Conservation (phyloP, 2,888 invertebrate genomes). For the Thecophora atra region DNA sequence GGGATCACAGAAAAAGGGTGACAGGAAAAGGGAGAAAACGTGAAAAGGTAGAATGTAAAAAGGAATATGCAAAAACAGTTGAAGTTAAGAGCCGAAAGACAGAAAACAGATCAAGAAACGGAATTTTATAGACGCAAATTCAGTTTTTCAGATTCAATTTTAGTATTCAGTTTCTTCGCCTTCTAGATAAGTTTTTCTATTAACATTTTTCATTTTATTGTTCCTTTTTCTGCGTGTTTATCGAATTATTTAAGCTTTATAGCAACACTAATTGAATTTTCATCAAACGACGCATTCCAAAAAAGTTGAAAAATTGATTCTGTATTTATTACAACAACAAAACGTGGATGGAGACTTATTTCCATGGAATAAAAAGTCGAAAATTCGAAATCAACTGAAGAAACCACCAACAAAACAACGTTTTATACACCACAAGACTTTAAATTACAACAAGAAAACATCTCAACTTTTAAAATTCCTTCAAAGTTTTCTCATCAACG, state of each 20-base stretch:
- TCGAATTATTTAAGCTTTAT: no score
- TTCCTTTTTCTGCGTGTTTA: background rate
- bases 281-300: conserved; percentile 33
- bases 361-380: conserved; percentile 22
- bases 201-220: background rate
- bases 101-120: no score
- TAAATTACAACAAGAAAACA: conserved; percentile 2
- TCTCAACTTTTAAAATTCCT: conserved; percentile 34
- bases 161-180: background rate
- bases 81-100: background rate
- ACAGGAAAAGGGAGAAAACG: background rate
- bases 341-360: background rate
- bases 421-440: conserved; percentile 9
- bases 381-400: background rate
- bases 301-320: conserved; percentile 22
- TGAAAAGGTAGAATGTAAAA: background rate
- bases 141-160: background rate
- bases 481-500: conserved; percentile 32
- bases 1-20: background rate
- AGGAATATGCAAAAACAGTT: background rate
- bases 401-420: conserved; percentile 19
- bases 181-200: conserved; percentile 5
- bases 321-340: conserved; percentile 5
- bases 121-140: background rate
- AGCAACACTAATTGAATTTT: conserved; percentile 14